A percentile compares a stretch with the other conserved stretches of the same genome.
phyloP scores from a whole-genome alignment of 2,113 vertebrate genomes.

The Anseranas semipalmata region DNA sequence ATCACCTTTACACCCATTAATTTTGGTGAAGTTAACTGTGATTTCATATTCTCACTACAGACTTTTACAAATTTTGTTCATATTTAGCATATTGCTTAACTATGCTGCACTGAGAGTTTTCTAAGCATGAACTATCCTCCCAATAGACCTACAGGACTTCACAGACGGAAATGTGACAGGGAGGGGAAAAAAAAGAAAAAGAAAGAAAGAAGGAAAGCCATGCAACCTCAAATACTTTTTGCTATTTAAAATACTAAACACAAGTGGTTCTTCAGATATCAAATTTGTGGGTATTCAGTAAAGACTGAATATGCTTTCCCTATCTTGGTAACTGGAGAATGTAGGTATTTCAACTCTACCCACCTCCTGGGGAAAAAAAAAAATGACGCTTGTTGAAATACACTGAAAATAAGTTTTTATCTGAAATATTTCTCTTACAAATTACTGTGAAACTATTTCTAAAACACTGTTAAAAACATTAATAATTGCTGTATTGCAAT shows the following conservation, averaged over 20 bases:
- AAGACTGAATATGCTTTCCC: neutral
- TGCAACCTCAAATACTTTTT: neutral
- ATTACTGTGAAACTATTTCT: neutral
- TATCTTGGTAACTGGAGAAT: neutral
- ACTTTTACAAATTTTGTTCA: neutral
- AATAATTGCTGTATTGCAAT: neutral
- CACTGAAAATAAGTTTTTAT: neutral
- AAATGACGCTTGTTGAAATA: neutral
- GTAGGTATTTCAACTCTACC: neutral
- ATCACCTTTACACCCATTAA: neutral
- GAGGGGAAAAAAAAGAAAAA: neutral
- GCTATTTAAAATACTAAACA: no score
- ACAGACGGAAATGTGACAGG: neutral
- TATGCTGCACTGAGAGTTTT: neutral
- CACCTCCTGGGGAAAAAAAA: neutral
- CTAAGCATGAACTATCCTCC: neutral
- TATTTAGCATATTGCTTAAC: neutral
- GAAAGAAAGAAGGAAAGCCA: no score
- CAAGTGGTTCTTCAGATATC: neutral
- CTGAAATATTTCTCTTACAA: neutral
- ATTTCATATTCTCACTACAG: neutral
- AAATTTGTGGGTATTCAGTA: neutral
- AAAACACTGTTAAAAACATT: neutral
- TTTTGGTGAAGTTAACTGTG: neutral
- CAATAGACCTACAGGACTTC: neutral